Evolutionary conservation across 2,113 vertebrate genomes (phyloP), one percentile per base, ranked within the genome.

Genomic region (Entelurus aequoreus): DNA sequence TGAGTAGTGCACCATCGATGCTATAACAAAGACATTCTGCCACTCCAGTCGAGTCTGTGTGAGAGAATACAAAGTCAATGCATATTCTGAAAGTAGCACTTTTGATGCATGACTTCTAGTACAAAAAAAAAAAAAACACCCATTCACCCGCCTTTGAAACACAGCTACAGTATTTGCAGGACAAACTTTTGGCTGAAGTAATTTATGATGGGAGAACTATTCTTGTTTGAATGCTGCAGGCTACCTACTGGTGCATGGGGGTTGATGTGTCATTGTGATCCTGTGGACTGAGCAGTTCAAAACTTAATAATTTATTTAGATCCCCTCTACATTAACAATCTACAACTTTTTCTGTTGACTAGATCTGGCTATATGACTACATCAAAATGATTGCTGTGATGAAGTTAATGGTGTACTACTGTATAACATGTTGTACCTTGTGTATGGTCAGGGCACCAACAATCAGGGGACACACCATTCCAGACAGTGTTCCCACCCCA

Each of bases 401-500:
- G 8, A 40, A 40, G 38, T 40, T 7, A 40, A 40, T 40, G 6
- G 8, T 40, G 38, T 28, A 28, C 28, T 44, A 44, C 7, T 53
- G 6, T 5, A 35, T 53, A 28, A 57, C 15, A 14, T 48, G 13
- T 2, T 8, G 71, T 92, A 98, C 97, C 94, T 99, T 99, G 73
- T 99, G 88, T 82, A 91, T 98, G 0, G 97, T 99, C 88, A 99
- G 90, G 9, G 94, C 94, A 40, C 97, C 97, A 5, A 99, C 97
- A 9, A 99, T 99, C 53, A 98, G 88, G 0, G 97, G 96, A 69
- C 96, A 99, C 66, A 99, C 94, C 97, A 99, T 98, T 65, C 96
- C 97, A 0, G 96, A 99, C 52, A 99, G 87, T 0, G 97, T 99
- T 15, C 97, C 97, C 59, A 98, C 97, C 0, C 97, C 97, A 0